These are phyloP conservation scores for Cyprinodon tularosa DNA, from an alignment of 2,113 vertebrate genomes.

Conservation along the genomic window DNA sequence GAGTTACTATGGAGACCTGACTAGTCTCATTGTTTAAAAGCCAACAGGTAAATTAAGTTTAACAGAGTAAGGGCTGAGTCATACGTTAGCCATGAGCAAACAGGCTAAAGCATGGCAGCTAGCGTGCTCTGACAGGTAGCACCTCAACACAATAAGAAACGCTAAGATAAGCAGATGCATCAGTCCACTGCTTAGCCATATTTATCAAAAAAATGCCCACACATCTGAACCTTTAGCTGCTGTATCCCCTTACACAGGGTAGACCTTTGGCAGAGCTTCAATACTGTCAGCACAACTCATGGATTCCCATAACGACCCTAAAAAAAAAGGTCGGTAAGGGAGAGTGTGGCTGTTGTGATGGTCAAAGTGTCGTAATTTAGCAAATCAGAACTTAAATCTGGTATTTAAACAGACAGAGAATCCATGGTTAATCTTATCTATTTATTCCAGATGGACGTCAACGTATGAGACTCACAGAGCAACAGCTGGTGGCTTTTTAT, in stretches of 20 bases:
- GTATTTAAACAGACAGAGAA: not conserved
- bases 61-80: slow-evolving; percentile 37
- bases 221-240: not conserved
- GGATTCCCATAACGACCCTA: not conserved
- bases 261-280: not conserved
- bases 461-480: no score
- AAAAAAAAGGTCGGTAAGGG: not conserved
- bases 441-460: no score
- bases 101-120: slow-evolving; percentile 59
- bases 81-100: slow-evolving; percentile 55
- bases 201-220: not conserved
- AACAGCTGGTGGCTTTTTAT: no score
- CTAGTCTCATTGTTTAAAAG: not conserved
- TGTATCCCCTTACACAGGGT: not conserved
- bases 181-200: not conserved
- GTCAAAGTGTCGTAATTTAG: not conserved
- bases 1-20: slow-evolving; percentile 12
- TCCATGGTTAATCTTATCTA: not conserved
- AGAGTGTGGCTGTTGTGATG: no score
- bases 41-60: slow-evolving; percentile 21
- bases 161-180: not conserved
- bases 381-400: not conserved
- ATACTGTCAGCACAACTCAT: not conserved
- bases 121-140: slow-evolving; percentile 6
- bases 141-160: not conserved